phyloP scores from a whole-genome alignment of 2,888 invertebrate species.

The Brachypalpus laphriformis region DNA sequence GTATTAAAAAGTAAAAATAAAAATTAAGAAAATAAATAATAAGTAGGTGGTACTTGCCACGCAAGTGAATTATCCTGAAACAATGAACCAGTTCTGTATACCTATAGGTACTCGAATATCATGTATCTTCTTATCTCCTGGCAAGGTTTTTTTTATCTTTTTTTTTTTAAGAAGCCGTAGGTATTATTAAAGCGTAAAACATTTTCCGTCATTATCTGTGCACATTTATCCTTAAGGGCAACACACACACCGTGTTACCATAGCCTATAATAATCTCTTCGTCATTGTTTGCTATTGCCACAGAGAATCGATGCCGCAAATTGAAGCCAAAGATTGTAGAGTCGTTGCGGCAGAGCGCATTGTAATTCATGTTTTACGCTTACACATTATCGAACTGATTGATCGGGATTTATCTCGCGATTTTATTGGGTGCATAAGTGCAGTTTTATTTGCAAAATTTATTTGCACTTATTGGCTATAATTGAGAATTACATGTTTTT shows the following conservation, averaged over 20 bases:
- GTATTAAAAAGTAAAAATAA: background rate
- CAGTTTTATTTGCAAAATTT: slow-evolving; percentile 61
- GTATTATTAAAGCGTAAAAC: slow-evolving; percentile 66
- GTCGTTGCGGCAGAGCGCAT: slow-evolving; percentile 24
- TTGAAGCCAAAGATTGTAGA: slow-evolving; percentile 52
- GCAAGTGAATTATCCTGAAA: slow-evolving; percentile 59
- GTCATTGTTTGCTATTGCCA: slow-evolving; percentile 68
- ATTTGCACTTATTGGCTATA: slow-evolving; percentile 55
- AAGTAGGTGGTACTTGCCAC: slow-evolving; percentile 53
- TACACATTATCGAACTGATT: slow-evolving; percentile 59
- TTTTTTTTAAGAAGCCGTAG: slow-evolving; percentile 53
- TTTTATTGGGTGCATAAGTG: slow-evolving; percentile 72
- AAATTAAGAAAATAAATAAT: slow-evolving; percentile 44
- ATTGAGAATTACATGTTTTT: slow-evolving; percentile 38
- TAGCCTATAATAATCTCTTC: slow-evolving; percentile 57
- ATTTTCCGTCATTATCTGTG: slow-evolving; percentile 68
- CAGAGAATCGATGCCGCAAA: slow-evolving; percentile 53
- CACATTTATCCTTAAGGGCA: slow-evolving; percentile 69
- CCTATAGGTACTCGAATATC: background rate
- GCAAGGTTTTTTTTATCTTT: slow-evolving; percentile 12
- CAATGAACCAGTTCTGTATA: slow-evolving; percentile 30
- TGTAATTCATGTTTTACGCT: slow-evolving; percentile 53
- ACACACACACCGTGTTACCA: slow-evolving; percentile 31
- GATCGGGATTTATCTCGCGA: slow-evolving; percentile 63
- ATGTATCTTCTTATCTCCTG: slow-evolving; percentile 8